Percentiles rank a stretch among this genome's conserved stretches.
phyloP scores from a whole-genome alignment of 2,113 vertebrate genomes.

The Progne subis region DNA sequence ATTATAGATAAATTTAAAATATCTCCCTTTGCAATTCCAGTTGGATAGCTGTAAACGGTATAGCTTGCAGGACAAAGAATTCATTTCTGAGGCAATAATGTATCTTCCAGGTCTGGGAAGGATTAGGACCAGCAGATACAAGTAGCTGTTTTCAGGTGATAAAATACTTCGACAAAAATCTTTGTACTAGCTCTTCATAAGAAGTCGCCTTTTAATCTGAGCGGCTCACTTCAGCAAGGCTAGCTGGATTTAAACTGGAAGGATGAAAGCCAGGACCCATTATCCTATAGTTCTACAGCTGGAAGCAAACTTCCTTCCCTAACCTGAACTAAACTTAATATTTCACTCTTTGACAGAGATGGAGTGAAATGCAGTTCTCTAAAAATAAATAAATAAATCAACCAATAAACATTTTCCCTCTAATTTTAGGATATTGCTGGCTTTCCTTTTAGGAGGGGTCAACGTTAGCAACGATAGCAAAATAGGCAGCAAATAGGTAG shows the following conservation, averaged over 20 bases:
- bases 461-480: background rate
- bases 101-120: background rate
- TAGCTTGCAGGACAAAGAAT: slow-evolving; percentile 51
- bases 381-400: background rate
- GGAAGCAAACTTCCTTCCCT: slow-evolving; percentile 30
- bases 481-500: background rate
- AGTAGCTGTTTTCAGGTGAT: slow-evolving; percentile 43
- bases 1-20: slow-evolving; percentile 33
- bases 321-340: slow-evolving; percentile 16
- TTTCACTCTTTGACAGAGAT: slow-evolving; percentile 39
- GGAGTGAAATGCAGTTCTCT: background rate
- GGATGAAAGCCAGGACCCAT: slow-evolving; percentile 39
- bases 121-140: slow-evolving; percentile 32
- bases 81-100: slow-evolving; percentile 45
- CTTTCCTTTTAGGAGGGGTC: background rate
- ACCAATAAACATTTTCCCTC: background rate
- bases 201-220: slow-evolving; percentile 41
- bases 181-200: slow-evolving; percentile 15
- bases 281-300: slow-evolving; percentile 10
- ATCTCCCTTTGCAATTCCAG: slow-evolving; percentile 26
- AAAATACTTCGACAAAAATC: slow-evolving; percentile 41
- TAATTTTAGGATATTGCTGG: background rate
- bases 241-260: slow-evolving; percentile 55
- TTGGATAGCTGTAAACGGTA: slow-evolving; percentile 49
- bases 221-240: slow-evolving; percentile 46